Evolutionary conservation across 2,797 vertebrate species (phyloP).

Genomic region (Catostomus latipinnis): DNA sequence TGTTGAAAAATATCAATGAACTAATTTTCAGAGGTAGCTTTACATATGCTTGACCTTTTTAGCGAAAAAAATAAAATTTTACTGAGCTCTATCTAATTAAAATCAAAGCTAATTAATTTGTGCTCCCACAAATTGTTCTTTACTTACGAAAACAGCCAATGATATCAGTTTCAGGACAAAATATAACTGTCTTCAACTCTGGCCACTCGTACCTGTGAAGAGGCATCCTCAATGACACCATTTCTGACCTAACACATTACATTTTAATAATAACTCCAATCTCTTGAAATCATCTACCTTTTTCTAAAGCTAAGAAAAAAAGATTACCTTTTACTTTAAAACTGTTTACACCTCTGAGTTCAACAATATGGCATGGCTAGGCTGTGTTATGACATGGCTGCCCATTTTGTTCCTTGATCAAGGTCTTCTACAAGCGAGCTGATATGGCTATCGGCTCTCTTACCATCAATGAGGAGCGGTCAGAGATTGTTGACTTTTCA

Average conservation of each 20-base stretch:
- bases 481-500: constrained; percentile 96
- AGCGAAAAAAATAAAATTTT: too few relatives aligned
- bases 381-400: not conserved
- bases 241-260: not conserved
- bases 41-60: too few relatives aligned
- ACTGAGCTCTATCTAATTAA: too few relatives aligned
- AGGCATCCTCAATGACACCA: not conserved
- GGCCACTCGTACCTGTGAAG: not conserved
- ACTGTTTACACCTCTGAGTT: not conserved
- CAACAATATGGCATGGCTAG: not conserved
- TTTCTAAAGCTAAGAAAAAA: not conserved
- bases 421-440: constrained; percentile 95
- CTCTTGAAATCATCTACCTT: not conserved
- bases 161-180: not conserved
- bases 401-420: constrained; percentile 25
- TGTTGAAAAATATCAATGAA: too few relatives aligned
- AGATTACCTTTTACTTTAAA: too few relatives aligned
- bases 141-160: not conserved
- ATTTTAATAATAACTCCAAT: not conserved
- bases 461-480: constrained; percentile 97
- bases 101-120: too few relatives aligned
- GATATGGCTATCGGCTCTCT: constrained; percentile 99
- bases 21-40: too few relatives aligned
- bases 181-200: not conserved
- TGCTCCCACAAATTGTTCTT: too few relatives aligned